Conservation (phyloP, 2,113 vertebrate genomes). For the Tinamus guttatus region DNA sequence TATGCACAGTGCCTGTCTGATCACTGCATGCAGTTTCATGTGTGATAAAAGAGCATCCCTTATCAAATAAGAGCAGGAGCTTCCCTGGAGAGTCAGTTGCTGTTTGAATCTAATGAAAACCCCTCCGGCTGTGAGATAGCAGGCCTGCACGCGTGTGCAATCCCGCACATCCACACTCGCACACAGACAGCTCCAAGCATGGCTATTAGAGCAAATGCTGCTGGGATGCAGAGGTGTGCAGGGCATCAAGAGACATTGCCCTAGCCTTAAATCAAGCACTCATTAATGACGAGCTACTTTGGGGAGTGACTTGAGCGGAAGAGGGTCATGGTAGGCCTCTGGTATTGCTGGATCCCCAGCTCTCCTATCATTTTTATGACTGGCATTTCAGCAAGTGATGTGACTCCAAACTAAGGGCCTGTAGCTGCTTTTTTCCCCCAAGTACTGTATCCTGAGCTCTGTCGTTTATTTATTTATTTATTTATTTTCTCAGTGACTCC, state of each 20-base stretch:
- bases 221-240: accelerated
- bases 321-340: background rate
- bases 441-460: background rate
- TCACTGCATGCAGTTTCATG: conserved; percentile 63
- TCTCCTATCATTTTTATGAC: background rate
- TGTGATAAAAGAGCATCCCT: conserved; percentile 72
- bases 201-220: background rate
- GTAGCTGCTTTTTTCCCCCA: background rate
- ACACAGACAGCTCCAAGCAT: background rate
- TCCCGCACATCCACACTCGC: background rate
- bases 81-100: conserved; percentile 67
- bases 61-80: conserved; percentile 77
- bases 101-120: conserved; percentile 72
- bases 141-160: background rate
- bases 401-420: background rate
- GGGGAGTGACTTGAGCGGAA: background rate
- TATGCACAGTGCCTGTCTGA: conserved; percentile 46
- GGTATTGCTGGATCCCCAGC: background rate
- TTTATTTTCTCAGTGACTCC: background rate
- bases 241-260: background rate
- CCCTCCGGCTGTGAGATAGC: conserved; percentile 52
- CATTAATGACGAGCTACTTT: background rate
- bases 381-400: background rate
- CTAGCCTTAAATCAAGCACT: background rate
- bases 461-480: background rate